Evolutionary conservation across 1,140 invertebrate species (phyloP), one percentile per base, ranked within the genome.

Genomic region (Drosophila trapezifrons): DNA sequence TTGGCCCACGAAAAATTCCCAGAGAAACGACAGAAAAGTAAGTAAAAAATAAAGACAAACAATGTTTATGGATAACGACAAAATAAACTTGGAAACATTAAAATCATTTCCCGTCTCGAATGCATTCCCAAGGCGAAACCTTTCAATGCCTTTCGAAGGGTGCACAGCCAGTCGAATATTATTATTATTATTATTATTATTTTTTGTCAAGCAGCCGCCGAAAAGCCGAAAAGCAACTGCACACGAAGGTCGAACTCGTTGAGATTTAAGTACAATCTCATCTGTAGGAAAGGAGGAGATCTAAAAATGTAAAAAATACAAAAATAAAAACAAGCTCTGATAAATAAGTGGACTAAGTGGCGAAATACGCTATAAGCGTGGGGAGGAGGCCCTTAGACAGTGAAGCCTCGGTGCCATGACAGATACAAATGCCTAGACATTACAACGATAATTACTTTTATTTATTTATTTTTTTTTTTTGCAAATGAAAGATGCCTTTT

Each of bases 1-100:
- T 78, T 78, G 75, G 66, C 58, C 66, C 76, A 40, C 69, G 64
- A 79, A 83, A 66, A 79, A 58, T 83, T 83, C 71, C 80, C 80
- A 83, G 80, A 46, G 65, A 78, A 63, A 62, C 22, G 38, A 20
- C 10, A 42, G 17, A 45, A 37, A 69, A 66, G n/a, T 12, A 40
- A 18, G 37, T n/a, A 56, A 43, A 10, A 47, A 37, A 25, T 3
- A 52, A 37, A 20, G 12, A 54, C 37, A 37, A 5, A 37, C 32
- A 37, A 45, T 18, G 25, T 43, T 62, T 64, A 43, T 60, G 62
- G 56, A 18, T 65, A 47, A 47, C 15, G 29, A 59, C 55, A 29
- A 65, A 67, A 43, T 55, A 56, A 52, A 32, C 40, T 54, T 37
- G 20, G 3, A 37, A 17, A 27, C 47, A 38, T 45, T 47, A 57